A percentile compares a stretch with the other conserved stretches of the same genome.
These are phyloP conservation scores for Drosophila albomicans DNA, from an alignment of 1,140 invertebrate genomes.

Conservation along the genomic window DNA sequence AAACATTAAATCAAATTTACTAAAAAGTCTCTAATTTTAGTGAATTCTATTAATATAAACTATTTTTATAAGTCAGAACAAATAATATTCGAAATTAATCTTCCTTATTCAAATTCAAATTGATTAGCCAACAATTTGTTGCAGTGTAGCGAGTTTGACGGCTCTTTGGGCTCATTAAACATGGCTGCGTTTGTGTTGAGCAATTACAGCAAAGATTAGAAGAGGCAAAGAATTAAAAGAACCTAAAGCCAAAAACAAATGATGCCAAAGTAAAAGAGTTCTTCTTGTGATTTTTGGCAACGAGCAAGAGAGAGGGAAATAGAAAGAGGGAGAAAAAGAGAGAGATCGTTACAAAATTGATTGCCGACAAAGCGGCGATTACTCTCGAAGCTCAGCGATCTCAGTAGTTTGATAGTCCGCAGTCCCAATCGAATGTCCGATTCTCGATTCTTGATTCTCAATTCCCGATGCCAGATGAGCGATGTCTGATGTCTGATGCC, in stretches of 20 bases:
- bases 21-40: no score
- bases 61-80: no score
- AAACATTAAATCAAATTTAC: no score
- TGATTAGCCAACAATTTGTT: neutral
- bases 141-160: constrained; percentile 22
- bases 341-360: constrained; percentile 36
- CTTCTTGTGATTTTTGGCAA: constrained; percentile 11
- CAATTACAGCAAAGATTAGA: constrained; percentile 46
- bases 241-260: constrained; percentile 9
- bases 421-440: constrained; percentile 8
- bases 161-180: constrained; percentile 48
- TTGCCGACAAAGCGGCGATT: constrained; percentile 34
- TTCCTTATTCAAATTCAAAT: neutral
- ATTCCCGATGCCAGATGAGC: neutral
- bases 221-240: constrained; percentile 22
- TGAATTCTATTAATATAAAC: no score
- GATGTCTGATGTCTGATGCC: constrained; percentile 18
- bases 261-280: neutral
- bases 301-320: neutral
- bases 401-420: constrained; percentile 6
- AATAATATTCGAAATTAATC: no score
- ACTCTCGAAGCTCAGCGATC: constrained; percentile 15
- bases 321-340: no score
- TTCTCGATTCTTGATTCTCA: constrained; percentile 2
- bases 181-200: constrained; percentile 53